Evolutionary conservation across 2,888 invertebrate genomes (phyloP).

Genomic region (Prenolepis imparis): DNA sequence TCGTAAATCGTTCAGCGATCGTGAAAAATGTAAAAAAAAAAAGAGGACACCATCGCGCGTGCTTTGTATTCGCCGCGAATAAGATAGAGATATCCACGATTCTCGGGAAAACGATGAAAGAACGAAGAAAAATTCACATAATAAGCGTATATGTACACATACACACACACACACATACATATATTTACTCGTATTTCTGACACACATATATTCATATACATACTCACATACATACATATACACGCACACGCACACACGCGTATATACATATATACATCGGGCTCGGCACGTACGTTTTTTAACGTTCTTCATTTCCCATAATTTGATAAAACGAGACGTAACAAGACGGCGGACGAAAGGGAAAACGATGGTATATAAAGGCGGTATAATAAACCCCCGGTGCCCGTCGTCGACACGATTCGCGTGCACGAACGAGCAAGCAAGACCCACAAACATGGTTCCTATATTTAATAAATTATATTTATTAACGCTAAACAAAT

Average conservation of each 20-base stretch:
- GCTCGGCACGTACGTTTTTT: constrained; percentile 56
- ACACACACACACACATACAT: background rate
- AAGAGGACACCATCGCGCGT: background rate
- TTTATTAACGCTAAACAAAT: constrained; percentile 81
- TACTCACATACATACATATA: constrained; percentile 37
- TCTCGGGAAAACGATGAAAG: constrained; percentile 4
- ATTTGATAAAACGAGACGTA: constrained; percentile 33
- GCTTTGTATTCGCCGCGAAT: background rate
- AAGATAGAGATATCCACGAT: constrained; percentile 7
- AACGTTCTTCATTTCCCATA: constrained; percentile 7
- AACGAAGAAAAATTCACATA: constrained; percentile 1
- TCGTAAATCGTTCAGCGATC: constrained; percentile 45
- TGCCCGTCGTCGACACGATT: constrained; percentile 64
- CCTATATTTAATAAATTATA: constrained; percentile 85
- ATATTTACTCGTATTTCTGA: constrained; percentile 19
- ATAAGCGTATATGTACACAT: background rate
- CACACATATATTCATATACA: constrained; percentile 31
- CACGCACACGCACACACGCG: constrained; percentile 20
- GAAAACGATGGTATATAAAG: constrained; percentile 30
- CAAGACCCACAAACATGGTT: constrained; percentile 85
- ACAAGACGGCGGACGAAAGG: constrained; percentile 34
- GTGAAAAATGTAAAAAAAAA: constrained; percentile 7
- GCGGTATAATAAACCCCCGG: constrained; percentile 51
- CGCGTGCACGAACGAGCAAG: constrained; percentile 70
- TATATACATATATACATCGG: constrained; percentile 49